Evolutionary conservation across 2,797 vertebrate species (phyloP).

Genomic region (Chelon auratus): DNA sequence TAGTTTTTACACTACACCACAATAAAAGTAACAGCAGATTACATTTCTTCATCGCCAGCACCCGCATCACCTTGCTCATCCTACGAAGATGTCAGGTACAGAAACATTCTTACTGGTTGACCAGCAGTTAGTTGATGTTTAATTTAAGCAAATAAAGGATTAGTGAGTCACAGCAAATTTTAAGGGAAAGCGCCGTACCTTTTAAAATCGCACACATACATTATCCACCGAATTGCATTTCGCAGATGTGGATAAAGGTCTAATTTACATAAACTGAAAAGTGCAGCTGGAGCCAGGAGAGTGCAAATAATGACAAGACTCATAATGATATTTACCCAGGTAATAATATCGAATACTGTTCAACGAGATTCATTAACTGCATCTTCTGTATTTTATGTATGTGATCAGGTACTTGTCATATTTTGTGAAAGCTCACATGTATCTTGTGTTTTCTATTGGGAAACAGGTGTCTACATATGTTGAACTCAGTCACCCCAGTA

Average conservation of each 20-base stretch:
- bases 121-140: background rate
- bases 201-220: constrained; percentile 39
- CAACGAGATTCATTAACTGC: background rate
- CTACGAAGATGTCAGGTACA: background rate
- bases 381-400: background rate
- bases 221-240: constrained; percentile 28
- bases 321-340: constrained; percentile 21
- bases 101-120: background rate
- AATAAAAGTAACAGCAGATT: background rate
- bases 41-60: constrained; percentile 1
- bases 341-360: constrained; percentile 4
- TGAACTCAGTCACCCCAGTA: constrained; percentile 21
- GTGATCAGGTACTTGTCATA: background rate
- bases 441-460: background rate
- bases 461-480: constrained; percentile 5
- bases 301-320: constrained; percentile 31
- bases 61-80: background rate
- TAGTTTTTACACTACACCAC: background rate
- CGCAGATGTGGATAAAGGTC: constrained; percentile 23
- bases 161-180: constrained; percentile 35
- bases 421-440: background rate
- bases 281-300: constrained; percentile 56
- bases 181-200: constrained; percentile 15
- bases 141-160: constrained; percentile 12
- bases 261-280: constrained; percentile 62